Conservation (phyloP, 1,140 invertebrate genomes). For the Heliconius eleuchia region DNA sequence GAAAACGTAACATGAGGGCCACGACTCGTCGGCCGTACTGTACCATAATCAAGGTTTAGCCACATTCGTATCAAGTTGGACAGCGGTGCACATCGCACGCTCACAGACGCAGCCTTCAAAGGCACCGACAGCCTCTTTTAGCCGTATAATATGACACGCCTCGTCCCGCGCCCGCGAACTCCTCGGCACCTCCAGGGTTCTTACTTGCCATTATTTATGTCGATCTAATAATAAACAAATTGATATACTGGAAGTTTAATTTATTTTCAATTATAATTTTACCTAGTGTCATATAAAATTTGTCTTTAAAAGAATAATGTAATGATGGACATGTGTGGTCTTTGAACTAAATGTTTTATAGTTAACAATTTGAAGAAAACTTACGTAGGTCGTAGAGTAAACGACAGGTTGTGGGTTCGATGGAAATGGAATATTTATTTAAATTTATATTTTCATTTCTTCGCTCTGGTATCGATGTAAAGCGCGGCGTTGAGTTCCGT, state of each 20-base stretch:
- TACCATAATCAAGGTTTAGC: slow-evolving; percentile 79
- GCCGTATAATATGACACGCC: slow-evolving; percentile 79
- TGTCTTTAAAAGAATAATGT: neutral
- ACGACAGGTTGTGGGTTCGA: no score
- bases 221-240: slow-evolving; percentile 80
- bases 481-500: no score
- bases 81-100: slow-evolving; percentile 69
- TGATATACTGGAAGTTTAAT: slow-evolving; percentile 68
- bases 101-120: slow-evolving; percentile 74
- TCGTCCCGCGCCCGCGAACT: slow-evolving; percentile 63
- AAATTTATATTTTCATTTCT: no score
- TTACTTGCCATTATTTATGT: slow-evolving; percentile 77
- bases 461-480: no score
- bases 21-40: no score
- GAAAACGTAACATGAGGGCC: no score
- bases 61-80: slow-evolving; percentile 76
- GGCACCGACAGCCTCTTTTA: slow-evolving; percentile 80
- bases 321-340: neutral
- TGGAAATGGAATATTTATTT: no score
- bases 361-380: no score
- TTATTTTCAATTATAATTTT: slow-evolving; percentile 37
- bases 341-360: neutral
- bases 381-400: no score
- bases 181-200: slow-evolving; percentile 64
- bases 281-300: neutral